Conservation (phyloP, 2,888 invertebrate genomes). For the Sericinus montela region DNA sequence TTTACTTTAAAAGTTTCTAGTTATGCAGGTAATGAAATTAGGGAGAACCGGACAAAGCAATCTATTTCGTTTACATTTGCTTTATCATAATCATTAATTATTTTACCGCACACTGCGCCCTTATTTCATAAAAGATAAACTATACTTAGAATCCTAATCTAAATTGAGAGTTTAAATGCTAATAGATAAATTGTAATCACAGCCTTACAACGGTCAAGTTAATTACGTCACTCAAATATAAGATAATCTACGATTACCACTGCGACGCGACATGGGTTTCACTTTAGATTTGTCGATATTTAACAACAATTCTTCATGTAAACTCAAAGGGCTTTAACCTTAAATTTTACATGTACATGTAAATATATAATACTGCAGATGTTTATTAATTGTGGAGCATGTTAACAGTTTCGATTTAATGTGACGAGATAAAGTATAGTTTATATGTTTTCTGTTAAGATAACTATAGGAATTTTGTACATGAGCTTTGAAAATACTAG, state of each 20-base stretch:
- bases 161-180: background rate
- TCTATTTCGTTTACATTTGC: too few species aligned
- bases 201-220: background rate
- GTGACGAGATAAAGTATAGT: background rate
- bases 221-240: background rate
- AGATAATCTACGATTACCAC: constrained; percentile 2
- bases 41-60: too few species aligned
- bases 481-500: too few species aligned
- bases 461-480: background rate
- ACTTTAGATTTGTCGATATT: background rate
- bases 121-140: background rate
- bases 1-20: too few species aligned
- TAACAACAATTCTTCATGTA: background rate
- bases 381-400: background rate
- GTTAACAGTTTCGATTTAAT: background rate
- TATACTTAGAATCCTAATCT: background rate
- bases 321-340: constrained; percentile 3
- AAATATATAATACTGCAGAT: background rate
- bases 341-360: too few species aligned
- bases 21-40: too few species aligned
- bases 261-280: background rate
- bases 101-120: too few species aligned
- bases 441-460: constrained; percentile 1
- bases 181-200: background rate
- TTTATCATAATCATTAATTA: too few species aligned